Percentiles rank a stretch among this genome's conserved stretches.
Evolutionary conservation across 2,113 vertebrate species (phyloP).

Genomic region (Gadus chalcogrammus): DNA sequence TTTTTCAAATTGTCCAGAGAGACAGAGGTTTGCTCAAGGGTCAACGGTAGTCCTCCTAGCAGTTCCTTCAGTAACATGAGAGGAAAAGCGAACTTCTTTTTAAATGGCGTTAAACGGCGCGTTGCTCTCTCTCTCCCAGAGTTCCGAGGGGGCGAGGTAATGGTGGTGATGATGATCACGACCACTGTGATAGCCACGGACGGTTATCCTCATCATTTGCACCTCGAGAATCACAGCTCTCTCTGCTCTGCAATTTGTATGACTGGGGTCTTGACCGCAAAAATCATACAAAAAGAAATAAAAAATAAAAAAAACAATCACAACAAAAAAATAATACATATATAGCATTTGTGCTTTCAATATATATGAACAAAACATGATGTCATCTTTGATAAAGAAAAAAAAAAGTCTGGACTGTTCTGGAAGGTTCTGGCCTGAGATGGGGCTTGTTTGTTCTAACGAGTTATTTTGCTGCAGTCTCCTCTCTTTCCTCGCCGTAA

Average conservation of each 20-base stretch:
- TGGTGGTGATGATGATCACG: no score
- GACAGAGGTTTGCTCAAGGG: no score
- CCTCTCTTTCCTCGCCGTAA: slow-evolving; percentile 29
- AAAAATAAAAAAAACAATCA: not conserved
- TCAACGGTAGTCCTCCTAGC: no score
- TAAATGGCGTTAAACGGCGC: no score
- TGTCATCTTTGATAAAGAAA: slow-evolving; percentile 19
- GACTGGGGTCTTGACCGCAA: not conserved
- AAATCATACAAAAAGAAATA: not conserved
- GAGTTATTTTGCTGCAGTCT: not conserved
- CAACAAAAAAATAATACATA: slow-evolving; percentile 19
- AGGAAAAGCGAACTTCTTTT: no score
- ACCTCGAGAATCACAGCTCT: slow-evolving; percentile 39
- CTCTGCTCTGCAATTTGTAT: not conserved
- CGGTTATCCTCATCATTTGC: slow-evolving; percentile 32
- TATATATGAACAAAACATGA: slow-evolving; percentile 26
- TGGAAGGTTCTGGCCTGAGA: not conserved
- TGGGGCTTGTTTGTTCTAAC: slow-evolving; percentile 2
- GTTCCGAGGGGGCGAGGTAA: no score
- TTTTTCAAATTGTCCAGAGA: no score
- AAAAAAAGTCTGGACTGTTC: not conserved
- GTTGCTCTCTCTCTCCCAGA: no score
- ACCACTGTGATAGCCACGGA: not conserved
- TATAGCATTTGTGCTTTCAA: slow-evolving; percentile 40
- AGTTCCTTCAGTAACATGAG: no score